Evolutionary conservation across 2,797 vertebrate genomes (phyloP).

Genomic region (Enteromius viviparus): DNA sequence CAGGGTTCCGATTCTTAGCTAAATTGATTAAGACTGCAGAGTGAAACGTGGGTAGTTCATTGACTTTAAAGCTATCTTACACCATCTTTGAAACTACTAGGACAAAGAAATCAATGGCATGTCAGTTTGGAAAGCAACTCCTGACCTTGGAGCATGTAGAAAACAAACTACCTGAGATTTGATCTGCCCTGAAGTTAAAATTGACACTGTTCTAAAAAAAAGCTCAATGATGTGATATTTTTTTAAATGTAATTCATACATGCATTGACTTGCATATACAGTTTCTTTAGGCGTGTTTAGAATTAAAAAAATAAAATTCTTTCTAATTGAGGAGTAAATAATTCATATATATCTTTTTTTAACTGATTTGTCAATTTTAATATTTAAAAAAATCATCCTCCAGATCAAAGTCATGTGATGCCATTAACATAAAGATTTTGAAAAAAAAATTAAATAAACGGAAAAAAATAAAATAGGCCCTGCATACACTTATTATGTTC

Average conservation of each 20-base stretch:
- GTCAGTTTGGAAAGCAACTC: not conserved
- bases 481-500: not conserved
- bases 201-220: not conserved
- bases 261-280: not conserved
- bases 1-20: constrained; percentile 17
- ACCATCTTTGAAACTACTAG: constrained; percentile 5
- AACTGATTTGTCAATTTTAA: not conserved
- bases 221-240: not conserved
- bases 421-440: not conserved
- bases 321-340: not conserved
- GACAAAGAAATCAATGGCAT: constrained; percentile 8
- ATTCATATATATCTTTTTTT: not conserved
- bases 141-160: not conserved
- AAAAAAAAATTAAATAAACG: too few species aligned
- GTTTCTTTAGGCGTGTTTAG: not conserved
- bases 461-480: too few species aligned
- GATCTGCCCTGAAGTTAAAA: not conserved
- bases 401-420: not conserved
- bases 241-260: not conserved
- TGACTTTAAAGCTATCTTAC: constrained; percentile 11
- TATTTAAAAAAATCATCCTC: too few species aligned
- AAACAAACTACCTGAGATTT: constrained; percentile 13
- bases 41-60: constrained; percentile 6
- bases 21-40: constrained; percentile 31
- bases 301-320: not conserved